phyloP scores from a whole-genome alignment of 2,888 invertebrate genomes.

The Philopedon plagiatum region DNA sequence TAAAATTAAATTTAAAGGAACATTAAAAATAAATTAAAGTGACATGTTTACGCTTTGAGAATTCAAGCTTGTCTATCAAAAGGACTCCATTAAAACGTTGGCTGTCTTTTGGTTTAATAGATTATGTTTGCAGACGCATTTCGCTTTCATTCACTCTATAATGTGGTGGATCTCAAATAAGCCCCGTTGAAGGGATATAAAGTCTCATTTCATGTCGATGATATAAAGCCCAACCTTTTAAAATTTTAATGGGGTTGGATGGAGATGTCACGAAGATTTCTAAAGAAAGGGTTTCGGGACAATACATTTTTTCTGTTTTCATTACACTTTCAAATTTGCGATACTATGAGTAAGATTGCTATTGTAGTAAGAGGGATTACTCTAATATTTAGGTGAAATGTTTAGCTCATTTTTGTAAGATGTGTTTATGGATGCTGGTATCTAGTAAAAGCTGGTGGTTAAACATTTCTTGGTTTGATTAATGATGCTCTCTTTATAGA shows the following conservation, averaged over 20 bases:
- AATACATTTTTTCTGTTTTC: neutral
- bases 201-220: constrained; percentile 30
- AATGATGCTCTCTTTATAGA: too few relatives aligned
- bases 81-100: constrained; percentile 21
- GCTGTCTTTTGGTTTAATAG: constrained; percentile 32
- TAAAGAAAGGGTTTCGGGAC: constrained; percentile 7
- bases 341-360: neutral
- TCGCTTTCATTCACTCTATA: constrained; percentile 27
- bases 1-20: neutral
- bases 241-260: constrained; percentile 35
- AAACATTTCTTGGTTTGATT: too few relatives aligned
- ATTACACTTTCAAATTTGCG: neutral
- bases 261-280: constrained; percentile 28
- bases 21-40: constrained; percentile 6
- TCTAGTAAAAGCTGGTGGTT: too few relatives aligned
- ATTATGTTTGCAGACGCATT: constrained; percentile 38
- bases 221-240: constrained; percentile 23
- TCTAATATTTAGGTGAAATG: too few relatives aligned
- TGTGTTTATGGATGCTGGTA: too few relatives aligned
- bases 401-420: too few relatives aligned
- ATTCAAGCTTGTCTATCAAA: constrained; percentile 21
- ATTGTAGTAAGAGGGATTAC: too few relatives aligned
- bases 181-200: constrained; percentile 36
- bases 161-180: constrained; percentile 36
- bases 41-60: neutral